Percentiles rank a stretch among this genome's conserved stretches.
Conservation (phyloP, 37 sponge, comb jelly and placozoan species). For the Ianthella basta region DNA sequence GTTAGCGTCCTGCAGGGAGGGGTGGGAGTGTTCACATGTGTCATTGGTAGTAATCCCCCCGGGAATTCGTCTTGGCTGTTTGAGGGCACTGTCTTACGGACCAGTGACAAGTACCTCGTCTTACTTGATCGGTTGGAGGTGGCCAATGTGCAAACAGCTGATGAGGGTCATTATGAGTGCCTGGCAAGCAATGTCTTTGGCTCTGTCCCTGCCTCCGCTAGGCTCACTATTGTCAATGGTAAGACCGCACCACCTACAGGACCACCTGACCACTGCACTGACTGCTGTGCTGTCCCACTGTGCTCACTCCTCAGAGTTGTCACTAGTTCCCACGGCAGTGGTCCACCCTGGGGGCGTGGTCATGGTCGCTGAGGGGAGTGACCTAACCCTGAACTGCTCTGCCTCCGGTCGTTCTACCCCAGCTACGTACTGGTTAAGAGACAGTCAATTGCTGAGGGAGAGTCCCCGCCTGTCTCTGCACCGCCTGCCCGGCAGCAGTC, state of each 20-base stretch:
- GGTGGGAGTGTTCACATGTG: slow-evolving; percentile 36
- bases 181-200: slow-evolving; percentile 53
- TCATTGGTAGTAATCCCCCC: slow-evolving; percentile 56
- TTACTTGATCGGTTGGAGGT: slow-evolving; percentile 27
- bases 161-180: slow-evolving; percentile 63
- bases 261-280: too few relatives aligned
- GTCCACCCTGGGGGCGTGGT: neutral
- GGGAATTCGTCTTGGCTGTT: slow-evolving; percentile 41
- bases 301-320: too few relatives aligned
- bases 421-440: slow-evolving; percentile 9
- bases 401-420: slow-evolving; percentile 1
- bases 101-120: slow-evolving; percentile 18
- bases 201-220: slow-evolving; percentile 27
- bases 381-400: neutral
- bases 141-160: slow-evolving; percentile 41
- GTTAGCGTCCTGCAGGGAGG: slow-evolving; percentile 25
- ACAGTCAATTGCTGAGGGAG: neutral
- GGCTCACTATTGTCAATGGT: slow-evolving; percentile 55
- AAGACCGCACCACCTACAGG: too few relatives aligned
- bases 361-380: neutral
- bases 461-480: neutral
- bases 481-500: neutral
- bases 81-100: neutral
- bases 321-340: slow-evolving; percentile 5
- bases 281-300: too few relatives aligned